Percentiles rank a stretch among this genome's conserved stretches.
Conservation (phyloP, 1,140 invertebrate genomes). For the Ladona fulva region DNA sequence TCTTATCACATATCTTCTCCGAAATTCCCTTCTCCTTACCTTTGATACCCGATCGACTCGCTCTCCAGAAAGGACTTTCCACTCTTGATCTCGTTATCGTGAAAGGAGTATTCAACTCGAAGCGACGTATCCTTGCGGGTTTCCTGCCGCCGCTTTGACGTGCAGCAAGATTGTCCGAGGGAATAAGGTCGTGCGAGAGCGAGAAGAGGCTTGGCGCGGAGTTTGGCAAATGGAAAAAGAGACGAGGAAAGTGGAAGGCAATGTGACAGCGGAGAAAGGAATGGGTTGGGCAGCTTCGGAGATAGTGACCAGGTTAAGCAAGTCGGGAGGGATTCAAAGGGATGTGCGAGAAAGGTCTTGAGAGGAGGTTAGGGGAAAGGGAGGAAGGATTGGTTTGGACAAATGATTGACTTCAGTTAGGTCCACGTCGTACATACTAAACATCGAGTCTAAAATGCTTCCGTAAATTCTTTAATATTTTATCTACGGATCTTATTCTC, state of each 20-base stretch:
- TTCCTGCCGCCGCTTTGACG: not conserved
- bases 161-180: not conserved
- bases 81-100: not conserved
- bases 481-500: too few relatives aligned
- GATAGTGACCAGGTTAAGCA: too few relatives aligned
- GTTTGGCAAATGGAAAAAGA: not conserved
- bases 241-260: not conserved
- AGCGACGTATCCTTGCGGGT: not conserved
- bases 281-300: too few relatives aligned
- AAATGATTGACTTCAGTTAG: too few relatives aligned
- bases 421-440: too few relatives aligned
- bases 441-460: too few relatives aligned
- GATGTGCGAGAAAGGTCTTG: too few relatives aligned
- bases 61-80: not conserved
- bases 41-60: not conserved
- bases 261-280: not conserved
- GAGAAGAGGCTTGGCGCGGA: not conserved
- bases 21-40: not conserved
- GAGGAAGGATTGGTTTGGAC: too few relatives aligned
- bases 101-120: constrained; percentile 3
- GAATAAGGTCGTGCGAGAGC: not conserved
- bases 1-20: too few relatives aligned
- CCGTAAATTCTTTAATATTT: too few relatives aligned
- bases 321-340: too few relatives aligned
- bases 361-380: too few relatives aligned